A percentile compares a stretch with the other conserved stretches of the same genome.
phyloP scores from a whole-genome alignment of 2,113 vertebrate species.

The Oreochromis niloticus region DNA sequence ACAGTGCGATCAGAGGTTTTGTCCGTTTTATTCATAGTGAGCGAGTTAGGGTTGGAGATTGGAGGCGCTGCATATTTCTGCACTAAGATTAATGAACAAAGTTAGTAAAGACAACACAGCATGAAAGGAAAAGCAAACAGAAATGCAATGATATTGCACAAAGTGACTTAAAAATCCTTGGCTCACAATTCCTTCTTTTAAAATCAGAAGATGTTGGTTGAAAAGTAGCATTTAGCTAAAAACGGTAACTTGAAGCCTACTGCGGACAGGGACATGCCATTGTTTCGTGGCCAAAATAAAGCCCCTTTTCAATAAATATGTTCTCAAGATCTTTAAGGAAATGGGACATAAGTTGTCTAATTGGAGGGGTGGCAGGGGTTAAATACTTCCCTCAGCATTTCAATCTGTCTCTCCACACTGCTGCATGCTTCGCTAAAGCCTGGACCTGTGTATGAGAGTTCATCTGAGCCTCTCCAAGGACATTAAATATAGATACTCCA shows the following conservation, averaged over 20 bases:
- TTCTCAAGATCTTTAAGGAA: slow-evolving; percentile 43
- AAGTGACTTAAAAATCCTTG: not conserved
- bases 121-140: not conserved
- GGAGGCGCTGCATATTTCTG: not conserved
- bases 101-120: not conserved
- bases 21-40: not conserved
- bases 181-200: not conserved
- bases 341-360: slow-evolving; percentile 50
- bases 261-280: not conserved
- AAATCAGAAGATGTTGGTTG: not conserved
- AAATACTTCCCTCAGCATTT: slow-evolving; percentile 63
- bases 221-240: not conserved
- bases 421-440: slow-evolving; percentile 26
- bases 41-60: not conserved
- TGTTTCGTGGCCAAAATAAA: not conserved
- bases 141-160: not conserved
- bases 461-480: slow-evolving; percentile 33
- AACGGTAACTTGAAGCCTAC: not conserved
- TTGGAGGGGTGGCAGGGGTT: slow-evolving; percentile 55
- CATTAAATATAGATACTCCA: slow-evolving; percentile 25
- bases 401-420: slow-evolving; percentile 61
- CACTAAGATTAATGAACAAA: not conserved
- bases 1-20: not conserved
- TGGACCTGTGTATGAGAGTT: not conserved
- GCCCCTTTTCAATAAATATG: slow-evolving; percentile 23